Evolutionary conservation across 2,888 invertebrate genomes (phyloP).

Genomic region (Hyppa rectilinea): DNA sequence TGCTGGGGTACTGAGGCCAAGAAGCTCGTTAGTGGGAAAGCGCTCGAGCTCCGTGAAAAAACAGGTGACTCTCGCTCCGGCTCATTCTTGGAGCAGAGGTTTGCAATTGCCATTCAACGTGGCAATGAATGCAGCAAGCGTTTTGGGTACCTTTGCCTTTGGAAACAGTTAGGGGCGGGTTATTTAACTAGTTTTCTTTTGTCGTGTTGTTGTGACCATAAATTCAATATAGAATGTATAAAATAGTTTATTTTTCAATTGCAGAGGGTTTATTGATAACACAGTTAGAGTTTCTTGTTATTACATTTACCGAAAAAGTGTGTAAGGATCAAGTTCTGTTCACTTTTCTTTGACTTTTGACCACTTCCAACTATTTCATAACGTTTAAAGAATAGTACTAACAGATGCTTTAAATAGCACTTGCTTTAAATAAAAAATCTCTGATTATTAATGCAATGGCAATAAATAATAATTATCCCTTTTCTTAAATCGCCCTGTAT

Average conservation of each 20-base stretch:
- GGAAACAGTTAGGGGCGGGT: too few species aligned
- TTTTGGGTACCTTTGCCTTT: too few species aligned
- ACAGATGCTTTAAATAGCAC: neutral
- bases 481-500: too few species aligned
- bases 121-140: too few species aligned
- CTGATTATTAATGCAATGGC: neutral
- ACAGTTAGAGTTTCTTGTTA: neutral
- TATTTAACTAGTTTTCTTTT: too few species aligned
- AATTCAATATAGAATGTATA: neutral
- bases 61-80: too few species aligned
- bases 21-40: too few species aligned
- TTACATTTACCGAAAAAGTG: neutral
- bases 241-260: neutral
- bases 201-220: too few species aligned
- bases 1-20: too few species aligned
- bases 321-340: neutral
- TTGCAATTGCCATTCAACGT: too few species aligned
- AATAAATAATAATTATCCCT: neutral
- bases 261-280: neutral
- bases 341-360: neutral
- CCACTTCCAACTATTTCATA: neutral
- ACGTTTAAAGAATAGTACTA: neutral
- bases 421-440: neutral
- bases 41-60: too few species aligned
- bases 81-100: too few species aligned